Percentiles rank a stretch among this genome's conserved stretches.
phyloP scores from a whole-genome alignment of 2,888 invertebrate species.

The Polyommatus iphigenia region DNA sequence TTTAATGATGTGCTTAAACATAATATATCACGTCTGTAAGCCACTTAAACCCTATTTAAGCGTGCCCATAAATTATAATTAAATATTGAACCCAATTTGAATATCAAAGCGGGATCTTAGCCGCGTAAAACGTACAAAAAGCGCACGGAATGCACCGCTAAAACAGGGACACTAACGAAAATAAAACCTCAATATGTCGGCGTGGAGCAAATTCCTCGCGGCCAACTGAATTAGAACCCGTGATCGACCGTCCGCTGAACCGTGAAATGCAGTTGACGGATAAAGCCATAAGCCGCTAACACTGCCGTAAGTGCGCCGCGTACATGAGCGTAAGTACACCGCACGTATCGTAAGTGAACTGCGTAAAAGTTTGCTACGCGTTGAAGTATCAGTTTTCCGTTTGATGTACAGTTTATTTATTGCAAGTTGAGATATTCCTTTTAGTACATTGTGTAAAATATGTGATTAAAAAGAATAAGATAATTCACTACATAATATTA shows the following conservation, averaged over 20 bases:
- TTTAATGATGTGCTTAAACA: not conserved
- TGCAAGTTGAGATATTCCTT: not conserved
- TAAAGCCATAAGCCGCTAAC: slow-evolving; percentile 39
- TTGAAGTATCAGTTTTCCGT: not conserved
- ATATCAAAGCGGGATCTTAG: slow-evolving; percentile 59
- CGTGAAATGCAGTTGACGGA: slow-evolving; percentile 50
- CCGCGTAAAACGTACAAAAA: slow-evolving; percentile 60
- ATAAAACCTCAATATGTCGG: slow-evolving; percentile 69
- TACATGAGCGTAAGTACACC: not conserved
- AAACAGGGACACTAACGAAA: slow-evolving; percentile 65
- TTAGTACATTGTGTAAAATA: no score
- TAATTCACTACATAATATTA: no score
- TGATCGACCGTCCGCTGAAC: slow-evolving; percentile 66
- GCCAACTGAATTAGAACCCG: slow-evolving; percentile 76
- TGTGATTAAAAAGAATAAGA: not conserved
- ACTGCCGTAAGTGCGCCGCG: not conserved
- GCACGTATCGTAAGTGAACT: not conserved
- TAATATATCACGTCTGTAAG: slow-evolving; percentile 1
- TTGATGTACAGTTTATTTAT: not conserved
- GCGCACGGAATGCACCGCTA: slow-evolving; percentile 59
- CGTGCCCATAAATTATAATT: slow-evolving; percentile 24
- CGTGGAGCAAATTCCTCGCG: slow-evolving; percentile 74
- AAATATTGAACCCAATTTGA: slow-evolving; percentile 37
- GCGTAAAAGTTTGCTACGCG: not conserved
- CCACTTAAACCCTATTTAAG: slow-evolving; percentile 15